Base-by-base conservation (phyloP, 2,888 invertebrate genomes). In the Synergus gifuensis region DNA sequence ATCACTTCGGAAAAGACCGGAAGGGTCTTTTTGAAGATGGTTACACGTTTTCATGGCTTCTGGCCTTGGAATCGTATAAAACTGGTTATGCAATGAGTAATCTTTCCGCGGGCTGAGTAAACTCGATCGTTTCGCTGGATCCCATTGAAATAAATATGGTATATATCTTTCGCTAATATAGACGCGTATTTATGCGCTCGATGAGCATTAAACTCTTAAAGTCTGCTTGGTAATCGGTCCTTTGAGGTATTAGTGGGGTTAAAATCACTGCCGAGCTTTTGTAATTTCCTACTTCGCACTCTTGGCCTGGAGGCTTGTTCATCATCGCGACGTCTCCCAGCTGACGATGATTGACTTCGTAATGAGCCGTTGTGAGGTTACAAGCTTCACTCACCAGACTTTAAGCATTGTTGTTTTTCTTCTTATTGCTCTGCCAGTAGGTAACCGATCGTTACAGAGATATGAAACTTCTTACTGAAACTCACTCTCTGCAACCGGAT, bases 281-380 rank as follows among this genome's bases (percentile, higher is more conserved):
- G 67, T 49, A 78, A 78, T 78, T 78, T 66, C 49, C 66, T 49
- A 49, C 78, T 78, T 67, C 28, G 49, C 28, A 78, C 54, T 40
- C 54, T 36, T 66, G 18, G 36, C 78, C 49, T 7, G 7, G 14
- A 49, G 66, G 77, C 66, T 49, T 76, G n/a, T 11, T 42, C 78
- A 78, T 66, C 78, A 64, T 44, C 40, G n/a, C 67, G 67, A 46
- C 46, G 78, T 78, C 67, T 78, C 9, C 36, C 78, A 66, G 67
- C 78, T 78, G 66, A 78, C 78, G 78, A 77, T 77, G 77, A 77
- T 77, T 77, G 77, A 77, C 66, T 77, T 67, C 54, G 36, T 78
- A 78, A 78, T 78, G 66, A 78, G 73, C 73, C 12, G 49, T 28
- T 67, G 18, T 44, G 22, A 11, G 11, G 73, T 44, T 63, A 76